Base-by-base conservation (phyloP, 2,797 vertebrate genomes). In the Bovichtus variegatus region DNA sequence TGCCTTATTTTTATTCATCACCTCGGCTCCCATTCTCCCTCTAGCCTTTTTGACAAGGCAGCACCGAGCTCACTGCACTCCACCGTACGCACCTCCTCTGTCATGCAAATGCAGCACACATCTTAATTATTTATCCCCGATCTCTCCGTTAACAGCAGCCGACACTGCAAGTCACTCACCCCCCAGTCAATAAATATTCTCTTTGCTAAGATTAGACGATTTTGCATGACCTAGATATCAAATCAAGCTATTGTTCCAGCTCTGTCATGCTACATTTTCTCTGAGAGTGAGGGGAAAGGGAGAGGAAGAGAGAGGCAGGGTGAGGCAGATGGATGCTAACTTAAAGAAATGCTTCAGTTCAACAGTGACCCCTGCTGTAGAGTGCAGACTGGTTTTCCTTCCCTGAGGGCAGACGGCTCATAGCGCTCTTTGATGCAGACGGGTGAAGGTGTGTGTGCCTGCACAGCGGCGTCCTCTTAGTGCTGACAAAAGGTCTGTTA, bases 331-430 rank as follows among this genome's bases (percentile, higher is more conserved):
- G 66, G 47, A 51, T 49, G 67, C 46, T n/a, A 50, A 43, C 23
- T 69, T 43, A 11, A 60, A 38, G 0, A 23, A 38, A 47, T 60
- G 83, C 53, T 85, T 87, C 82, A 73, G 92, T 77, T 91, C 91
- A 93, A 94, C 91, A 94, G 90, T 89, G 92, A 89, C 93, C 92
- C 92, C 93, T 94, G 84, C 88, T 94, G 95, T 75, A 83, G 69
- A 87, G n/a, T 6, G 16, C 62, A 16, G 41, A 19, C 58, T 43
- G 49, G 9, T 51, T 50, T 49, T 72, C 41, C 41, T 67, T 31
- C 57, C 54, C 62, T 69, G 68, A 23, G 78, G 71, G 4, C 27
- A 31, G 47, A 55, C 71, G 23, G 53, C 12, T 74, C 27, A 18
- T 12, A 59, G 72, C 49, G 18, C 29, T 51, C 25, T n/a, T 16